phyloP scores from a whole-genome alignment of 2,888 invertebrate species.

The Andrena praecox region DNA sequence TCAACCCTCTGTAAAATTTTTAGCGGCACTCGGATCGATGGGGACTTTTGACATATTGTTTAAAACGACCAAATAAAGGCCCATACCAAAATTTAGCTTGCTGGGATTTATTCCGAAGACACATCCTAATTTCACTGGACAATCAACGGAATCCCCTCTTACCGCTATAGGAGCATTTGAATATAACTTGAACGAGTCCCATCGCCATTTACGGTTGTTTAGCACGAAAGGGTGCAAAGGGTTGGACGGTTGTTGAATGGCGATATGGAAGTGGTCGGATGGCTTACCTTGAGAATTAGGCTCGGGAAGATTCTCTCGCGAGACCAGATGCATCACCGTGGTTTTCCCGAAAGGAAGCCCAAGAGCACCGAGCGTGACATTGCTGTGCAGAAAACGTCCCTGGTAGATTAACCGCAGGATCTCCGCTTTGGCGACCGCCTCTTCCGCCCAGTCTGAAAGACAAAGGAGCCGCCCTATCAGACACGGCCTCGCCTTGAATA shows the following conservation, averaged over 20 bases:
- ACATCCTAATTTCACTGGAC: too few relatives aligned
- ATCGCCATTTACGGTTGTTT: too few relatives aligned
- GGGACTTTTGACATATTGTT: too few relatives aligned
- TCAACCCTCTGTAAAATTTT: too few relatives aligned
- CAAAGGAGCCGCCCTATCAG: constrained; percentile 43
- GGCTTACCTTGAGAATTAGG: constrained; percentile 97
- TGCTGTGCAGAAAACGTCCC: constrained; percentile 99
- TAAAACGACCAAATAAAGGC: too few relatives aligned
- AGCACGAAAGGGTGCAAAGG: neutral
- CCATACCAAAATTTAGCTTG: too few relatives aligned
- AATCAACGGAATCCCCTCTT: too few relatives aligned
- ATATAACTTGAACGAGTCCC: too few relatives aligned
- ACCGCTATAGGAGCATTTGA: too few relatives aligned
- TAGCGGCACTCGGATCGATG: too few relatives aligned
- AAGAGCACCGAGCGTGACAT: constrained; percentile 98
- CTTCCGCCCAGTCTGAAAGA: constrained; percentile 97
- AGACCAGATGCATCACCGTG: constrained; percentile 99
- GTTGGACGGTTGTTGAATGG: neutral
- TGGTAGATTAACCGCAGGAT: constrained; percentile 99
- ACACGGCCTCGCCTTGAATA: constrained; percentile 24
- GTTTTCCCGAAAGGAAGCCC: constrained; percentile 98
- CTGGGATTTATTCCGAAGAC: too few relatives aligned
- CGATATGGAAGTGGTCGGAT: constrained; percentile 8
- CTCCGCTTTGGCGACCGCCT: constrained; percentile 97
- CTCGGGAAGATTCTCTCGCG: constrained; percentile 99